Conservation (phyloP, 1,140 invertebrate genomes). For the Drosophila sp. region DNA sequence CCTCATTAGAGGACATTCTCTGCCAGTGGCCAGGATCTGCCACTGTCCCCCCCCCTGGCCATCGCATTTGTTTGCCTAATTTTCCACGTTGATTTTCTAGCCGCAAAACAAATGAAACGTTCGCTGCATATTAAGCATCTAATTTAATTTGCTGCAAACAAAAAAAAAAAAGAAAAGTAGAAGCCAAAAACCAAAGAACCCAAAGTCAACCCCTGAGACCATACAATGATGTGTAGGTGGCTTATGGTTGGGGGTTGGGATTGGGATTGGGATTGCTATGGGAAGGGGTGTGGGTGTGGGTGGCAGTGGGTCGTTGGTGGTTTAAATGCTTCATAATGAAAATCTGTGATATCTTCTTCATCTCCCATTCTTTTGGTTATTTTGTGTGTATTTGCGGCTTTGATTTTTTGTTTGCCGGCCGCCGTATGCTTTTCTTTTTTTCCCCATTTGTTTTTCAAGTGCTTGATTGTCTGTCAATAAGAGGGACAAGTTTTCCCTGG, state of each 20-base stretch:
- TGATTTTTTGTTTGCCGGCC: constrained; percentile 55
- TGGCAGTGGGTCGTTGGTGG: constrained; percentile 20
- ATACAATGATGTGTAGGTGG: constrained; percentile 18
- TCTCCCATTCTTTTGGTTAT: constrained; percentile 2
- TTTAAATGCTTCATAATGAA: constrained; percentile 81
- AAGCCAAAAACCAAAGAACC: constrained; percentile 18
- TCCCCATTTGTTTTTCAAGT: constrained; percentile 52
- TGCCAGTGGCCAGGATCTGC: constrained; percentile 25
- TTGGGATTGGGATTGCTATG: too few relatives aligned
- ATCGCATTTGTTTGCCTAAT: constrained; percentile 73
- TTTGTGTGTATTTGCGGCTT: constrained; percentile 48
- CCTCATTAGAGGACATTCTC: constrained; percentile 75
- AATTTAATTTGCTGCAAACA: constrained; percentile 70
- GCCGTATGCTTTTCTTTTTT: constrained; percentile 40
- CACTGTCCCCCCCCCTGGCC: background rate
- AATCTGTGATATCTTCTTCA: constrained; percentile 73
- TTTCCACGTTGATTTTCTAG: constrained; percentile 82
- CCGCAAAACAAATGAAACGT: constrained; percentile 81
- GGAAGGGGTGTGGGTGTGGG: background rate
- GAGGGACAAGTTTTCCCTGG: constrained; percentile 33
- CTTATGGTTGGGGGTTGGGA: background rate
- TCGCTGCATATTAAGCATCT: constrained; percentile 79
- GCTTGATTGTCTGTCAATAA: constrained; percentile 78
- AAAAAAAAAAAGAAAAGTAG: constrained; percentile 23
- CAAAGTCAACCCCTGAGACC: constrained; percentile 33